phyloP scores from a whole-genome alignment of 1,140 invertebrate species.

The Brachionus paranguensis region DNA sequence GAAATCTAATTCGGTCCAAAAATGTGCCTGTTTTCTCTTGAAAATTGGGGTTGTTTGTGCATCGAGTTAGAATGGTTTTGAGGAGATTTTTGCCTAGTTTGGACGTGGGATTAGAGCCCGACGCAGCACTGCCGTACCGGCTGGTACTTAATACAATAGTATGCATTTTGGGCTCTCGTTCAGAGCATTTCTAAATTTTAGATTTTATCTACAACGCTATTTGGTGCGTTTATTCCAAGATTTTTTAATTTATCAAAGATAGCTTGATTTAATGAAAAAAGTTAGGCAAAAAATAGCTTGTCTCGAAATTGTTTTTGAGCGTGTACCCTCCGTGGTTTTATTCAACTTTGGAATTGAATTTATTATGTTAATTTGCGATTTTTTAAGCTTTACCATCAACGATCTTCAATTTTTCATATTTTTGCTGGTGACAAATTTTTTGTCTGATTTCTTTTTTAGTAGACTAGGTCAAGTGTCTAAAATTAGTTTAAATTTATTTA shows the following conservation, averaged over 20 bases:
- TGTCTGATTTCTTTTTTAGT: not conserved
- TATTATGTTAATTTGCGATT: not conserved
- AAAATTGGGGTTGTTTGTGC: not conserved
- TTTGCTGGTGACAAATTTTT: not conserved
- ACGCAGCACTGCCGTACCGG: not conserved
- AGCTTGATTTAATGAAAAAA: not conserved
- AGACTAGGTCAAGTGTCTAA: not conserved
- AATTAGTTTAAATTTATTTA: not conserved
- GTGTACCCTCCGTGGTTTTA: not conserved
- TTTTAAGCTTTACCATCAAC: not conserved
- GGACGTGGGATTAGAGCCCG: not conserved
- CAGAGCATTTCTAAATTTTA: not conserved
- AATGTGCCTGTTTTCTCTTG: not conserved
- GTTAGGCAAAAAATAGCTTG: not conserved
- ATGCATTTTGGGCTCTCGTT: not conserved
- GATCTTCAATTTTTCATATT: not conserved
- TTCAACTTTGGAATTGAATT: not conserved
- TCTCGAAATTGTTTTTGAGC: not conserved
- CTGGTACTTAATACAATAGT: not conserved
- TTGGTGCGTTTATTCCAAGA: not conserved
- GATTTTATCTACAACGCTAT: not conserved
- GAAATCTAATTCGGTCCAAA: not conserved
- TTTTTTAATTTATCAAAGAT: not conserved
- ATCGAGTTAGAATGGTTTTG: not conserved
- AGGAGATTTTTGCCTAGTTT: slow-evolving; percentile 16